Percentiles rank a stretch among this genome's conserved stretches.
Evolutionary conservation across 2,797 vertebrate genomes (phyloP).

Genomic region (Acridotheres tristis): DNA sequence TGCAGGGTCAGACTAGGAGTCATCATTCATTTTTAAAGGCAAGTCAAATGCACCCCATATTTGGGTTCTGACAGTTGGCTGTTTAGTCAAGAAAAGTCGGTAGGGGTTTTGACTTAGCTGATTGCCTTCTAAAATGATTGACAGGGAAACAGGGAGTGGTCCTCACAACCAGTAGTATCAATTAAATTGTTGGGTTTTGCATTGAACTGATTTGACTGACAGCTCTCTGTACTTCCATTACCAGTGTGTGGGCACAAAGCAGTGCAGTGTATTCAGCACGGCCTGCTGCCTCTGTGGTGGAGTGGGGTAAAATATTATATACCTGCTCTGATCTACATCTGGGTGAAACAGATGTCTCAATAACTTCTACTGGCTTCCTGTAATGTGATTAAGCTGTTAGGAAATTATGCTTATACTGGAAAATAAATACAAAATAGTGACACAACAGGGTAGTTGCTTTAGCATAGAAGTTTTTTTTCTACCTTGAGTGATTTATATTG

Average conservation of each 20-base stretch:
- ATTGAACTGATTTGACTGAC: background rate
- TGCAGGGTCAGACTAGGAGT: background rate
- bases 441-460: background rate
- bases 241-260: rapidly evolving
- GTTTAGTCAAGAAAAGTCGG: background rate
- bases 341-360: background rate
- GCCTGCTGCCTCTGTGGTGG: background rate
- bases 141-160: background rate
- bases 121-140: background rate
- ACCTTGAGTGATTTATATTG: background rate
- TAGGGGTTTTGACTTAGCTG: background rate
- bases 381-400: background rate
- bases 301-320: background rate
- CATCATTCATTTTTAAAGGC: background rate
- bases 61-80: background rate
- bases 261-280: background rate
- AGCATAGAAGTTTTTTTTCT: background rate
- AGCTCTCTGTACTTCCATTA: background rate
- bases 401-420: background rate
- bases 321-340: background rate
- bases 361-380: background rate
- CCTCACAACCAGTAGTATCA: background rate
- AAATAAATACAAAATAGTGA: background rate
- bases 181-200: background rate
- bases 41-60: background rate